These are phyloP conservation scores for Acanthaster planci DNA, from an alignment of 35 echinoderm and acorn worm genomes.

Conservation along the genomic window DNA sequence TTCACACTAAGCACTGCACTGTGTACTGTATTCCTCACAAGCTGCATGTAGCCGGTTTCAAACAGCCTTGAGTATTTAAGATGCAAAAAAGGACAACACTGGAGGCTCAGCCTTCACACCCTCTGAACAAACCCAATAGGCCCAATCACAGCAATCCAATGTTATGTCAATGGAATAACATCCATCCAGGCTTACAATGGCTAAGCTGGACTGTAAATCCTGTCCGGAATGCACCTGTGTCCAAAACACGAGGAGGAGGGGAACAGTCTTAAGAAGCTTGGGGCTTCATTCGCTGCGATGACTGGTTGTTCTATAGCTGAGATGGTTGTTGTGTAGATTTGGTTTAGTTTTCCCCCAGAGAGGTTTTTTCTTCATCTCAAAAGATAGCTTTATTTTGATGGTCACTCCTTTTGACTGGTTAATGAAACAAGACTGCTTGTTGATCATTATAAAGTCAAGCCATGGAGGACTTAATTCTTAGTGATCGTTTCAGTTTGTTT, in stretches of 20 bases:
- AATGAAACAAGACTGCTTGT: no score
- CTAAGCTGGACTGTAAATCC: not conserved
- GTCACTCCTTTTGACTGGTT: no score
- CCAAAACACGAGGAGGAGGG: not conserved
- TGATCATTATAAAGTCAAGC: no score
- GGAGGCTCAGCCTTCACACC: not conserved
- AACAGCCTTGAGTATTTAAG: no score
- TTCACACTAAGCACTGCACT: no score
- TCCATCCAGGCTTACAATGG: not conserved
- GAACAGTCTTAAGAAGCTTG: not conserved
- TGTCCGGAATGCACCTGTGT: not conserved
- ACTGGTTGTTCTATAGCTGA: not conserved
- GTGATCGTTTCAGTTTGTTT: not conserved
- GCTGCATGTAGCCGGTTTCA: no score
- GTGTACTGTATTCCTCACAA: no score
- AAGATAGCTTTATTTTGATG: no score
- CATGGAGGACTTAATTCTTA: no score
- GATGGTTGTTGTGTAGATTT: not conserved
- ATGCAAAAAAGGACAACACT: constrained; percentile 1
- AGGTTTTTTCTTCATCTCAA: not conserved
- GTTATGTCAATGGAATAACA: not conserved
- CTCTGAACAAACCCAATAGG: not conserved
- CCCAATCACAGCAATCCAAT: constrained; percentile 4
- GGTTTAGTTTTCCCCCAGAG: not conserved
- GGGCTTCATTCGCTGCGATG: not conserved